Conservation (phyloP, 2,888 invertebrate genomes). For the Eumacrocentrus americanus region DNA sequence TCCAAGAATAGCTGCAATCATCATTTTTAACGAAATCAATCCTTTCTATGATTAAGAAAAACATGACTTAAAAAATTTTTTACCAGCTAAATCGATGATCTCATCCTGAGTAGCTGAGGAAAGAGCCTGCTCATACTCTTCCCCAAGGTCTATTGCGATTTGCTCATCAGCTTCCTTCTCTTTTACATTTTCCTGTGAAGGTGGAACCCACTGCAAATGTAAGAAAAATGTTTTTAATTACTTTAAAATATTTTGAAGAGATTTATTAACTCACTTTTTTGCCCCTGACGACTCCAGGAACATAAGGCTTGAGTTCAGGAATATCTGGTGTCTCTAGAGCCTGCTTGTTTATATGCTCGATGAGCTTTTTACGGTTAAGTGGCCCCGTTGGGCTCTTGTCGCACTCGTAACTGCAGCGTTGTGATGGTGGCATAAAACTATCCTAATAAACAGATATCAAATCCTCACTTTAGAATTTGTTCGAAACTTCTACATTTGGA, state of each 20-base stretch:
- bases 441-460: constrained; percentile 75
- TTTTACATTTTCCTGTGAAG: constrained; percentile 73
- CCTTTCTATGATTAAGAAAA: too few species aligned
- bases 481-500: too few species aligned
- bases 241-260: not conserved
- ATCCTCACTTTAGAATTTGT: too few species aligned
- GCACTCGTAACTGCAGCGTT: constrained; percentile 95
- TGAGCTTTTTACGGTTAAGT: constrained; percentile 90
- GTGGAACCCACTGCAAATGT: constrained; percentile 77
- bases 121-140: constrained; percentile 92
- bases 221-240: constrained; percentile 19
- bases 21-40: too few species aligned
- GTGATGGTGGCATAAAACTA: constrained; percentile 93
- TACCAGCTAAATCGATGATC: constrained; percentile 96
- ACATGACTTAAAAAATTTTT: constrained; percentile 31
- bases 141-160: constrained; percentile 90
- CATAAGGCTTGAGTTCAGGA: constrained; percentile 94
- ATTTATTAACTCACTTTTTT: constrained; percentile 71
- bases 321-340: constrained; percentile 97
- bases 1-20: constrained; percentile 88
- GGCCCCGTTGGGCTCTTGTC: constrained; percentile 95
- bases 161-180: constrained; percentile 87
- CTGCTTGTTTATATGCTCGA: constrained; percentile 96
- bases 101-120: constrained; percentile 90
- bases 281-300: constrained; percentile 89